Percentiles rank a stretch among this genome's conserved stretches.
These are phyloP conservation scores for Cerceris ruficornis DNA, from an alignment of 2,888 invertebrate species.

Conservation along the genomic window DNA sequence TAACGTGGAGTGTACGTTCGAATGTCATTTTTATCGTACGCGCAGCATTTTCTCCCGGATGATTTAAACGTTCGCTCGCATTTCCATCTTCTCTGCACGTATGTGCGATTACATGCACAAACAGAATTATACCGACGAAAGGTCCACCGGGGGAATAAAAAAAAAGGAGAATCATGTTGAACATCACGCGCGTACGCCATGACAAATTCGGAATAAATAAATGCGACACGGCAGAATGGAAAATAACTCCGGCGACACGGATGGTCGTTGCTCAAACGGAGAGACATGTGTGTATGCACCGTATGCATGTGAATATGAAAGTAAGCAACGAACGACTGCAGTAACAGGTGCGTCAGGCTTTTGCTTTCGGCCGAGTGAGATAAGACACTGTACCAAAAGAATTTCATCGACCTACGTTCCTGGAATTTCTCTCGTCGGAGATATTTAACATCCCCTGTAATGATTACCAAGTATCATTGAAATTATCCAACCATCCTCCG, in stretches of 20 bases:
- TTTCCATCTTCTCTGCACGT: constrained; percentile 20
- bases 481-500: too few species aligned
- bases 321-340: constrained; percentile 57
- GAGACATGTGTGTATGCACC: constrained; percentile 17
- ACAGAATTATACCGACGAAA: neutral
- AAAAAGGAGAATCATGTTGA: constrained; percentile 18
- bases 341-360: constrained; percentile 61
- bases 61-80: constrained; percentile 33
- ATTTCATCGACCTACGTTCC: constrained; percentile 46
- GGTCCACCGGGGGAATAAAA: constrained; percentile 2
- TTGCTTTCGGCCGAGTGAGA: constrained; percentile 51
- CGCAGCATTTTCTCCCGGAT: constrained; percentile 13
- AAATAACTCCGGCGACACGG: constrained; percentile 67
- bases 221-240: constrained; percentile 66
- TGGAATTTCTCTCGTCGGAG: constrained; percentile 45
- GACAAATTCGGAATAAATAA: constrained; percentile 65
- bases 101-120: constrained; percentile 25
- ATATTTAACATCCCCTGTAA: too few species aligned
- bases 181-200: constrained; percentile 42
- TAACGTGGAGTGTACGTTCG: neutral
- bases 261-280: constrained; percentile 57
- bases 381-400: constrained; percentile 48
- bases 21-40: constrained; percentile 21
- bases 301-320: constrained; percentile 54
- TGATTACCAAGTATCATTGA: too few species aligned